Evolutionary conservation across 2,113 vertebrate species (phyloP).

Genomic region (Carassius gibelio): DNA sequence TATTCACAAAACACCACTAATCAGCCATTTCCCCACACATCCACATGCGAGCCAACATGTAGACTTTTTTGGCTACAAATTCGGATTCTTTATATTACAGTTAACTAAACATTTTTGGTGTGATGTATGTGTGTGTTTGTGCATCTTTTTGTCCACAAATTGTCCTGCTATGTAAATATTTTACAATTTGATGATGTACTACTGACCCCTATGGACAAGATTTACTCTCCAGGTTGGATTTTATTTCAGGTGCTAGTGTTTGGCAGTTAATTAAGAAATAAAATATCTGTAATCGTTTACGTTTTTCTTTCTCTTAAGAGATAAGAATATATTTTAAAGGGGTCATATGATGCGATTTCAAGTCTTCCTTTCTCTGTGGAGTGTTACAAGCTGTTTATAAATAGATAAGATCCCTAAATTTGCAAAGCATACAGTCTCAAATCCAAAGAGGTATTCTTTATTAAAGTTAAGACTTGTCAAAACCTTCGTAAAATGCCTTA

Average conservation of each 20-base stretch:
- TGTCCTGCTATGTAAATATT: conserved; percentile 69
- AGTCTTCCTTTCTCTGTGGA: too few relatives aligned
- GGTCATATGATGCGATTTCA: too few relatives aligned
- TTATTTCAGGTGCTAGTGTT: background rate
- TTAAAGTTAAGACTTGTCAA: too few relatives aligned
- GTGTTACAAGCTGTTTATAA: too few relatives aligned
- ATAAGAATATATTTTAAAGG: background rate
- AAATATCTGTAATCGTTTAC: background rate
- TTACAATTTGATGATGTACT: conserved; percentile 85
- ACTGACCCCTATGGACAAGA: conserved; percentile 98
- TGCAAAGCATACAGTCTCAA: too few relatives aligned
- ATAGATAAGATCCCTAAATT: too few relatives aligned
- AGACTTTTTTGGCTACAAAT: background rate
- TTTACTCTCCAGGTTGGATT: conserved; percentile 49
- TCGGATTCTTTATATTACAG: conserved; percentile 3
- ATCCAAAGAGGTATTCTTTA: too few relatives aligned
- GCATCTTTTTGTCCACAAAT: conserved; percentile 41
- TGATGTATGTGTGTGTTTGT: conserved; percentile 56
- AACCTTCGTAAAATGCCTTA: too few relatives aligned
- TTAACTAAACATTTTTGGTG: conserved; percentile 45
- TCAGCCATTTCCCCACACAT: conserved; percentile 66
- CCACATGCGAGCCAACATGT: background rate
- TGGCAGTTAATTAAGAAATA: background rate
- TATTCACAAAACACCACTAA: conserved; percentile 83
- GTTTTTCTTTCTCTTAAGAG: background rate